A percentile compares a stretch with the other conserved stretches of the same genome.
These are phyloP conservation scores for Cetonia aurata DNA, from an alignment of 2,888 invertebrate genomes.

Conservation along the genomic window DNA sequence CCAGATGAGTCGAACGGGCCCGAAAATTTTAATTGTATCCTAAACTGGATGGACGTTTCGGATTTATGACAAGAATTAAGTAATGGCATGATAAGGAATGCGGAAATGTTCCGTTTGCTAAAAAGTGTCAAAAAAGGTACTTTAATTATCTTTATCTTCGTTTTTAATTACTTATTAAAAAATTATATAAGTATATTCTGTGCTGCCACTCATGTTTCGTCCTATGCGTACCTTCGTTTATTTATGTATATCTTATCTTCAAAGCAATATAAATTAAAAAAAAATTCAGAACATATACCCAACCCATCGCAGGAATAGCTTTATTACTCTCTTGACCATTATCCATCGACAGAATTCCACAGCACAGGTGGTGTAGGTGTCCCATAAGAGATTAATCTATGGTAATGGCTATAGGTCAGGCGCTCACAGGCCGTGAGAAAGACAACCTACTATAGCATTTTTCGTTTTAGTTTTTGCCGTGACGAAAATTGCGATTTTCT, in stretches of 20 bases:
- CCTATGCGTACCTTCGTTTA: too few relatives aligned
- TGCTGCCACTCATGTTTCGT: too few relatives aligned
- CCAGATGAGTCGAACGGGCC: neutral
- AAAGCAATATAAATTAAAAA: too few relatives aligned
- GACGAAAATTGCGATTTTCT: constrained; percentile 31
- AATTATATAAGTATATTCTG: too few relatives aligned
- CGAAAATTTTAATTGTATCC: constrained; percentile 26
- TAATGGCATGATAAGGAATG: neutral
- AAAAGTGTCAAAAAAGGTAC: too few relatives aligned
- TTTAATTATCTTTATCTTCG: too few relatives aligned
- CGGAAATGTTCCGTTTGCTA: neutral
- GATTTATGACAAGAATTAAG: too few relatives aligned
- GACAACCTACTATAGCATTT: constrained; percentile 47
- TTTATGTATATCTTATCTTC: too few relatives aligned
- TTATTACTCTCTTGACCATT: constrained; percentile 7
- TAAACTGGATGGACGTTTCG: constrained; percentile 4
- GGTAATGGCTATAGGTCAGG: constrained; percentile 56
- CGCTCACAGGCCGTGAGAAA: constrained; percentile 56
- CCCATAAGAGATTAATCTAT: constrained; percentile 56
- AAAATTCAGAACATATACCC: too few relatives aligned
- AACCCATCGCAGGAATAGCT: neutral
- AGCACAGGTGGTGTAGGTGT: constrained; percentile 49
- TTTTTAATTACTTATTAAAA: too few relatives aligned
- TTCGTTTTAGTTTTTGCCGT: constrained; percentile 29
- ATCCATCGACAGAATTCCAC: neutral